phyloP scores from a whole-genome alignment of 2,797 vertebrate genomes.

The Lagorchestes hirsutus region DNA sequence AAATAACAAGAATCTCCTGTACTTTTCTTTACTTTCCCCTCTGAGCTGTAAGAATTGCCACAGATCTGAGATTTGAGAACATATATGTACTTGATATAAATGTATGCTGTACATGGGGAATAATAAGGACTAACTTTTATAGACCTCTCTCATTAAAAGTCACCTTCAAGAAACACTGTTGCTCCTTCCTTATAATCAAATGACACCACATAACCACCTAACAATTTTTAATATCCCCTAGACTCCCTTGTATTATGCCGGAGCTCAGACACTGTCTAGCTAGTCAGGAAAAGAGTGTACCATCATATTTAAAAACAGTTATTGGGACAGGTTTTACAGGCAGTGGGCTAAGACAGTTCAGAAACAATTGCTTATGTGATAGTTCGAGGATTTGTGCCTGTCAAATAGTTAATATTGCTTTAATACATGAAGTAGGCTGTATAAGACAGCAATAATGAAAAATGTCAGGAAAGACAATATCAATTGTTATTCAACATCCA shows the following conservation, averaged over 20 bases:
- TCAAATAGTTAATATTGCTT: slow-evolving; percentile 98
- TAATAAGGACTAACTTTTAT: slow-evolving; percentile 83
- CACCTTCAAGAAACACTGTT: slow-evolving; percentile 86
- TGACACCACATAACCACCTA: slow-evolving; percentile 85
- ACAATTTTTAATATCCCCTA: slow-evolving; percentile 88
- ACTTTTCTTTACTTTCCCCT: slow-evolving; percentile 72
- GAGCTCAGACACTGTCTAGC: slow-evolving; percentile 87
- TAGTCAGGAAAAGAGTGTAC: slow-evolving; percentile 84
- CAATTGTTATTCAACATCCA: slow-evolving; percentile 99
- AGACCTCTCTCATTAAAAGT: slow-evolving; percentile 86
- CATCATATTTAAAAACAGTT: slow-evolving; percentile 89
- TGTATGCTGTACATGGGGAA: slow-evolving; percentile 64
- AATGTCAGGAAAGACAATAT: slow-evolving; percentile 99
- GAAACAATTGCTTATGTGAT: slow-evolving; percentile 92
- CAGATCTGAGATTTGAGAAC: slow-evolving; percentile 68
- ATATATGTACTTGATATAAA: slow-evolving; percentile 73
- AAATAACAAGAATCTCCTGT: slow-evolving; percentile 83
- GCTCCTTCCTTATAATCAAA: slow-evolving; percentile 84
- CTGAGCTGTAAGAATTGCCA: slow-evolving; percentile 72
- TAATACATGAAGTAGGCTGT: slow-evolving; percentile 95
- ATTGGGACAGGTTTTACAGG: slow-evolving; percentile 89
- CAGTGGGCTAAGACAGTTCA: slow-evolving; percentile 90
- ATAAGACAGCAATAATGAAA: slow-evolving; percentile 98
- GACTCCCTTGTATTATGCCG: slow-evolving; percentile 81
- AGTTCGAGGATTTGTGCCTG: slow-evolving; percentile 94